Evolutionary conservation across 2,888 invertebrate genomes (phyloP), one percentile per base, ranked within the genome.

Genomic region (Tachina lurida): DNA sequence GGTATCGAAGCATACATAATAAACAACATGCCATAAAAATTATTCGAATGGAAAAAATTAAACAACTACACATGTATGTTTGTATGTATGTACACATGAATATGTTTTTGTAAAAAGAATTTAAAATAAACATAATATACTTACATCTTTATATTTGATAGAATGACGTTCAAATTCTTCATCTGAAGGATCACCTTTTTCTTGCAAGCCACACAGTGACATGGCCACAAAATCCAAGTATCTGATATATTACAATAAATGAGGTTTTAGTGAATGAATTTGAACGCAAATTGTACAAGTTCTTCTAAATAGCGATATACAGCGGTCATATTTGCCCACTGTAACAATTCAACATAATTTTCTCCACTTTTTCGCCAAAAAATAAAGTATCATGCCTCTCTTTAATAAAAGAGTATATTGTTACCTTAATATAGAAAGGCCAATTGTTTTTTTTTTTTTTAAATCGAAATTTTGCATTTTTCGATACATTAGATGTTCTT

Each of bases 131-230:
- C 31, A 19, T 0, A 67, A 41, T 19, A 63, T 70, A 91, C 92
- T 92, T 91, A 93, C 93, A 87, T 94, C 94, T 31, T 94, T 93
- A 88, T 93, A 94, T 79, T 93, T 93, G 31, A 94, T 88, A 19
- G 94, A 90, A 89, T 94, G 94, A 80, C 95, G 94, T 88, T 94
- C 93, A 89, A 96, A 96, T 84, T 94, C 94, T 85, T 95, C 95
- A 87, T 91, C 91, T 0, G 94, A 93, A 0, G 95, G 94, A 12
- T 94, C 94, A 86, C 95, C 94, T 89, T 91, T 90, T 65, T 94
- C 94, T 45, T 95, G 92, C 49, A 95, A 94, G 7, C 97, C 97
- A 91, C 97, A 97, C 56, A 97, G 93, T 0, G 97, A 97, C 90
- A 97, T 93, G 39, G 95, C 95, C 74, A 97, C 94, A 88, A 96